Base-by-base conservation (phyloP, 2,888 invertebrate species). In the Drosophila meridiana region DNA sequence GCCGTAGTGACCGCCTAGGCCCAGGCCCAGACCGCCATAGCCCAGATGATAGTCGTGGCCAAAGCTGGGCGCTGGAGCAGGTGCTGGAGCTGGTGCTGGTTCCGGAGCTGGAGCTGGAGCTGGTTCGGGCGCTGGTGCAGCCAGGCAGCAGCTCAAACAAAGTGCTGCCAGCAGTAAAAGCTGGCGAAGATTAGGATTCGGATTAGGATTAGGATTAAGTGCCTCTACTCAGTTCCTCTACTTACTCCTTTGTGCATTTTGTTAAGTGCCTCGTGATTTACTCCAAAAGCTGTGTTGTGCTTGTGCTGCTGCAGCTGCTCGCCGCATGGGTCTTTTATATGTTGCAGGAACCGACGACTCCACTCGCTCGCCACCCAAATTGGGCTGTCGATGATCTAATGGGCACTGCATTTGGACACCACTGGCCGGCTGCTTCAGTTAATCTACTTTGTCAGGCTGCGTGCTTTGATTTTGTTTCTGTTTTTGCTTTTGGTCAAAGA, bases 381-480 rank as follows among this genome's bases (percentile, higher is more conserved):
- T 72, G 89, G 68, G 63, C 52, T 34, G 45, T 67, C 71, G 80
- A 74, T 87, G 90, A 87, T 87, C 83, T 87, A 87, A 87, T 81
- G 64, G 53, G 38, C 38, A 43, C 69, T 69, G 42, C 76, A 69
- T 76, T 67, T 82, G 74, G 73, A 11, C 66, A 55, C 30, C 9
- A 45, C 8, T 53, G 55, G 50, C 53, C 50, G 57, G 32, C 62
- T n/a, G 62, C 59, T 59, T 55, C 20, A 38, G 14, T 62, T 76
- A 80, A 75, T 82, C 81, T 69, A 82, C 73, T 78, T 83, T 57
- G 56, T 60, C 71, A 78, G 69, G 71, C 13, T 36, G 9, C n/a
- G 50, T 50, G 30, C 9, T n/a, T 50, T 50, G 0, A 26, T 42
- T 42, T 42, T 42, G n/a, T n/a, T 3, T n/a, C 5, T 4, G 9